phyloP scores from a whole-genome alignment of 2,113 vertebrate species.

The Neomonachus schauinslandi region DNA sequence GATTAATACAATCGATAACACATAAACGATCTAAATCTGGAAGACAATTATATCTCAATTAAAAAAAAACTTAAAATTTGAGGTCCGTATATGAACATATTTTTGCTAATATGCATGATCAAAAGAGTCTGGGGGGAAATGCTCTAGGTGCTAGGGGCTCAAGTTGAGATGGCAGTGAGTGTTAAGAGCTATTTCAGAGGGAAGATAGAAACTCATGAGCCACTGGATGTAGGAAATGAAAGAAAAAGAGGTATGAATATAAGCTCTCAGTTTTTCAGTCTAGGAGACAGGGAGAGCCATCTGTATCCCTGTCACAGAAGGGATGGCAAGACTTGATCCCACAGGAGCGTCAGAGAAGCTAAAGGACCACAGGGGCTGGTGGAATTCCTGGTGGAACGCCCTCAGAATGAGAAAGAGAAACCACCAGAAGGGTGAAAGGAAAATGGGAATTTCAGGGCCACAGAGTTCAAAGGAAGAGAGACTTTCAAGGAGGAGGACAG shows the following conservation, averaged over 20 bases:
- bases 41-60: neutral
- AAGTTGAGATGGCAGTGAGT: neutral
- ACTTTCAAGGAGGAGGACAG: neutral
- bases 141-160: neutral
- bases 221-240: fast-evolving
- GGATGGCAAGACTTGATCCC: neutral
- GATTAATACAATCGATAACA: fast-evolving
- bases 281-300: neutral
- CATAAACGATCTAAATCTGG: neutral
- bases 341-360: neutral
- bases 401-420: neutral
- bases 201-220: neutral
- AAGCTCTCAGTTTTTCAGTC: neutral
- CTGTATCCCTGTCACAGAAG: neutral
- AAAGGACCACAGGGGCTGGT: neutral
- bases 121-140: too few relatives aligned
- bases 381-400: neutral
- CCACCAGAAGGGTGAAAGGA: neutral
- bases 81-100: neutral
- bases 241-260: neutral
- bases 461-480: neutral
- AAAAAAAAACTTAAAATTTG: neutral
- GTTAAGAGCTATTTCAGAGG: neutral
- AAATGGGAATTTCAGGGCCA: neutral
- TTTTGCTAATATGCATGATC: neutral